A percentile compares a stretch with the other conserved stretches of the same genome.
phyloP scores from a whole-genome alignment of 2,113 vertebrate species.

The Furnarius figulus region DNA sequence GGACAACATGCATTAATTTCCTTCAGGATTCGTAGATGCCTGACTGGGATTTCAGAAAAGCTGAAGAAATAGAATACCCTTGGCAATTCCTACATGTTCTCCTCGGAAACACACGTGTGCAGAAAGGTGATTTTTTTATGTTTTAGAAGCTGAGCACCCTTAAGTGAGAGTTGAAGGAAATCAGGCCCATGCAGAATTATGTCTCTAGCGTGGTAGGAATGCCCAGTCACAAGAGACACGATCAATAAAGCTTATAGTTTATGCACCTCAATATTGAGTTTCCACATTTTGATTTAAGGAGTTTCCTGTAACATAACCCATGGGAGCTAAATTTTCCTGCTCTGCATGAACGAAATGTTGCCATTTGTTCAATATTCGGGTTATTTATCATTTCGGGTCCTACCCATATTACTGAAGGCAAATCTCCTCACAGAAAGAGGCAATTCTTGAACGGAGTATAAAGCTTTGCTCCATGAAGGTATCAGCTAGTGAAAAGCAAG shows the following conservation, averaged over 20 bases:
- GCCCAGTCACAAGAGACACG: not conserved
- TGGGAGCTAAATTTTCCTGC: constrained; percentile 21
- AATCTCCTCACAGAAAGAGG: not conserved
- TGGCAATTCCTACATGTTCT: not conserved
- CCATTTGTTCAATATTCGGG: constrained; percentile 33
- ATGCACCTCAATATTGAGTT: constrained; percentile 48
- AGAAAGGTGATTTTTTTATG: not conserved
- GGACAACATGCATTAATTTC: constrained; percentile 12
- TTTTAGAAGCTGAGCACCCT: not conserved
- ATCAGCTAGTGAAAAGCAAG: not conserved
- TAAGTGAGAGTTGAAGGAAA: not conserved
- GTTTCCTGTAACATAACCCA: constrained; percentile 20
- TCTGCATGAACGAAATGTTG: constrained; percentile 35
- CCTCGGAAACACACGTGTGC: not conserved
- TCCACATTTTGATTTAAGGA: constrained; percentile 56
- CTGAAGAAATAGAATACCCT: not conserved
- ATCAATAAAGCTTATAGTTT: constrained; percentile 58
- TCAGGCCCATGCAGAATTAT: not conserved
- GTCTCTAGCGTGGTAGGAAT: not conserved
- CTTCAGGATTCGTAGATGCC: not conserved
- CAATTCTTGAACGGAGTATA: not conserved
- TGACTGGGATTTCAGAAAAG: not conserved
- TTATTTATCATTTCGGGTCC: constrained; percentile 33
- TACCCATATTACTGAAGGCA: not conserved
- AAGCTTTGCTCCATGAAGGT: not conserved